These are phyloP conservation scores for Thymelicus sylvestris DNA, from an alignment of 2,888 invertebrate genomes.

Conservation along the genomic window DNA sequence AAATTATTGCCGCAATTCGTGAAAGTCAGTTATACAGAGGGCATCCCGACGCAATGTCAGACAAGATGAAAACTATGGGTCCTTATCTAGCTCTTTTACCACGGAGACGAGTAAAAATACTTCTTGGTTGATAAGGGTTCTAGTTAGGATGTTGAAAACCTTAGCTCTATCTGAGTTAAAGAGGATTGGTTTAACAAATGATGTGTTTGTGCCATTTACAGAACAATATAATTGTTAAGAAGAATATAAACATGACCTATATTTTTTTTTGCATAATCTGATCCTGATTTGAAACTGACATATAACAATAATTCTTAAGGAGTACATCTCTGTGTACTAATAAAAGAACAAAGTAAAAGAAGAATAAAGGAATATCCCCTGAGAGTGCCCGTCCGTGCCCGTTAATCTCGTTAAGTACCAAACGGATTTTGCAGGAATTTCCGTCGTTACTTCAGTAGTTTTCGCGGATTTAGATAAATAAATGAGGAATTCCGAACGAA, in stretches of 20 bases:
- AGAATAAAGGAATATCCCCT: slow-evolving; percentile 26
- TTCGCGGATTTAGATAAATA: slow-evolving; percentile 13
- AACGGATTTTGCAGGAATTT: slow-evolving; percentile 13
- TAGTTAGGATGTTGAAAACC: no score
- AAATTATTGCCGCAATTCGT: no score
- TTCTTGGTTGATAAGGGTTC: no score
- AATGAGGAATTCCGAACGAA: not conserved
- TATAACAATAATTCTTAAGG: not conserved
- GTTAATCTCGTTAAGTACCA: slow-evolving; percentile 9
- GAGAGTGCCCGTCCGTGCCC: slow-evolving; percentile 11
- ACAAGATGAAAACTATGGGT: no score
- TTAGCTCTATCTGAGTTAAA: no score
- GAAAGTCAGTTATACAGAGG: no score
- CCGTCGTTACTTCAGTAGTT: slow-evolving; percentile 10
- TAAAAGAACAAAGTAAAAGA: slow-evolving; percentile 17
- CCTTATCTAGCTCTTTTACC: no score
- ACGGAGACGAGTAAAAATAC: no score
- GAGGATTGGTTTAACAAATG: no score
- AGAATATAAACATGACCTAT: not conserved
- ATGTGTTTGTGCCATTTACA: not conserved
- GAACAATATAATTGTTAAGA: not conserved
- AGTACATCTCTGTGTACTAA: not conserved
- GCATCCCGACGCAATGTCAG: no score
- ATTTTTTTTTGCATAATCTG: not conserved
- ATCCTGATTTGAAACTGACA: not conserved